Percentiles rank a stretch among this genome's conserved stretches.
Evolutionary conservation across 1,140 invertebrate genomes (phyloP).

Genomic region (Trichonephila clavata): DNA sequence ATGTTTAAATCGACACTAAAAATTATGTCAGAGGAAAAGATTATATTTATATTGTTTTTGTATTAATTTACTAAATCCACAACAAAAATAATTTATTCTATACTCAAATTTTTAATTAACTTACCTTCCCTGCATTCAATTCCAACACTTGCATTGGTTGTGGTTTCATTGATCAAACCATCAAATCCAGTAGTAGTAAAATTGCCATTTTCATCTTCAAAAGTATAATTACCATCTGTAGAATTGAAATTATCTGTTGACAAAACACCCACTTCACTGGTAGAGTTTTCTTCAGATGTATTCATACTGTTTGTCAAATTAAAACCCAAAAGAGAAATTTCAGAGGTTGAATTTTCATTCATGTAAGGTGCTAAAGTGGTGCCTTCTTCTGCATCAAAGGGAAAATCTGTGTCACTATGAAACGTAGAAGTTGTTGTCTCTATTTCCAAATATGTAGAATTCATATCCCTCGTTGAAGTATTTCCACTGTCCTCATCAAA

Average conservation of each 20-base stretch:
- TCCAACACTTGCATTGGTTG: conserved; percentile 56
- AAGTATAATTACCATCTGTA: conserved; percentile 22
- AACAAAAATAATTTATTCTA: no score
- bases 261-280: not conserved
- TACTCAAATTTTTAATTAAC: not conserved
- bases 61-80: no score
- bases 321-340: not conserved
- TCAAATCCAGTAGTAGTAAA: conserved; percentile 39
- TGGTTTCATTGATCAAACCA: conserved; percentile 60
- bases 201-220: conserved; percentile 46
- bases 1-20: no score
- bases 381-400: not conserved
- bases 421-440: not conserved
- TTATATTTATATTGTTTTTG: no score
- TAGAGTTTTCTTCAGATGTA: not conserved
- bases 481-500: not conserved
- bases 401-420: not conserved
- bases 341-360: conserved; percentile 2
- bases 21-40: no score
- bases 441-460: not conserved
- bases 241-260: conserved; percentile 1
- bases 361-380: conserved; percentile 33
- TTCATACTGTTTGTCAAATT: conserved; percentile 10
- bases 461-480: not conserved
- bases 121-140: conserved; percentile 71